Conservation (phyloP, 1,140 invertebrate species). For the Drosophila simulans region DNA sequence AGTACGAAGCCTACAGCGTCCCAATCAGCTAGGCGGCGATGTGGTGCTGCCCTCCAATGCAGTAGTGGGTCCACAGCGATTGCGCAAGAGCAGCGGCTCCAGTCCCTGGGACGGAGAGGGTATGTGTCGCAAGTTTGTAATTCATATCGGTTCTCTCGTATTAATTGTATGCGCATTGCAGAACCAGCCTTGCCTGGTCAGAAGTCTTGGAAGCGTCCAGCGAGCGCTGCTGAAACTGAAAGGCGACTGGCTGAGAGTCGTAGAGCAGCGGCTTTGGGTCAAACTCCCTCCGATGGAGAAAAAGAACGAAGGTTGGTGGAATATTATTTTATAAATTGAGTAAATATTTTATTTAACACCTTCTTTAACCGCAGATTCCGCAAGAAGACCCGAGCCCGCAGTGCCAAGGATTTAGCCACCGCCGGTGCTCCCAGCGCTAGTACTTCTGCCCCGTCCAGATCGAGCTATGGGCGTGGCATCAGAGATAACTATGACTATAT, state of each 20-base stretch:
- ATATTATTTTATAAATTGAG: neutral
- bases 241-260: constrained; percentile 85
- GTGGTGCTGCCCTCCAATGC: constrained; percentile 33
- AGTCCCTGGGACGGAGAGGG: constrained; percentile 87
- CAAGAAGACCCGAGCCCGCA: constrained; percentile 74
- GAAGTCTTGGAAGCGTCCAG: constrained; percentile 87
- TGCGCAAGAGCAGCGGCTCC: constrained; percentile 84
- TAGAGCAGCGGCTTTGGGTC: constrained; percentile 62
- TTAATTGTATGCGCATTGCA: constrained; percentile 30
- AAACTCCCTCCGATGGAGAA: constrained; percentile 84
- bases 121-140: constrained; percentile 1
- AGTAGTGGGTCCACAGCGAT: constrained; percentile 51
- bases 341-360: neutral
- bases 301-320: constrained; percentile 74
- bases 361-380: constrained; percentile 62
- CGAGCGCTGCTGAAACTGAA: constrained; percentile 87
- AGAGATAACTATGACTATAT: constrained; percentile 82
- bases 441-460: constrained; percentile 2
- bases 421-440: constrained; percentile 12
- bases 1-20: constrained; percentile 73
- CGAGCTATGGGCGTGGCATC: constrained; percentile 49
- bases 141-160: neutral
- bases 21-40: constrained; percentile 62
- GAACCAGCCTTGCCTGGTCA: constrained; percentile 85
- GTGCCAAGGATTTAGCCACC: constrained; percentile 66